Base-by-base conservation (phyloP, 53 echinoderm and acorn worm genomes). In the Luidia sarsii region DNA sequence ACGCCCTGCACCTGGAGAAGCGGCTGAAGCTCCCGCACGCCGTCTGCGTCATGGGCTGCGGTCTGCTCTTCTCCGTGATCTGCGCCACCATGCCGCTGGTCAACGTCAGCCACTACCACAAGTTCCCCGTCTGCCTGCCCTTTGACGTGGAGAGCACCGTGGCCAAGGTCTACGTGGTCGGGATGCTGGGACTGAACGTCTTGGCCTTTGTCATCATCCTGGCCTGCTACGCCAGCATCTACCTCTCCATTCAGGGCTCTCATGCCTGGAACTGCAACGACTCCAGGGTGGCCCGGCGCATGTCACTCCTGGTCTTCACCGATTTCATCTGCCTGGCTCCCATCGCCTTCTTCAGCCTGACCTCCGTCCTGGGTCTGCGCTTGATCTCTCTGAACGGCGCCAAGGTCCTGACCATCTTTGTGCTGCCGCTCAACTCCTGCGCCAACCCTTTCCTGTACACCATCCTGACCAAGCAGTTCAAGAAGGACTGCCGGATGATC, bases 201-300 rank as follows among this genome's bases (percentile, higher is more conserved):
- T 39, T 87, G 0, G 92, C 95, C 2, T 95, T 95, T 59, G 30
- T 89, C 35, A 81, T 90, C 23, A 92, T 95, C 57, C 69, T 95
- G 82, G 54, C 64, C 23, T 95, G 95, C 36, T 95, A 95, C 20
- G 84, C 87, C 52, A 95, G 87, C 53, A 95, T 95, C 54, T 95
- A 95, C 54, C 83, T 81, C 13, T 85, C 95, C 1, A 95, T 95
- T 15, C 95, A 90, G 48, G 95, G 92, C 24, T 92, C 92, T 0
- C 87, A 90, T 71, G 95, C 95, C 2, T 95, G 95, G 95, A 95
- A 95, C 55, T 92, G 86, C 20, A 92, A 95, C 24, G 95, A 95
- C 60, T 95, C 95, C 0, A 27, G 90, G 4, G 92, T 95, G 1
- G 95, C 95, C 0, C 74, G 89, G 6, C 68, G 95, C n/a, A 95